Conservation (phyloP, 2,888 invertebrate species). For the Allacma fusca region DNA sequence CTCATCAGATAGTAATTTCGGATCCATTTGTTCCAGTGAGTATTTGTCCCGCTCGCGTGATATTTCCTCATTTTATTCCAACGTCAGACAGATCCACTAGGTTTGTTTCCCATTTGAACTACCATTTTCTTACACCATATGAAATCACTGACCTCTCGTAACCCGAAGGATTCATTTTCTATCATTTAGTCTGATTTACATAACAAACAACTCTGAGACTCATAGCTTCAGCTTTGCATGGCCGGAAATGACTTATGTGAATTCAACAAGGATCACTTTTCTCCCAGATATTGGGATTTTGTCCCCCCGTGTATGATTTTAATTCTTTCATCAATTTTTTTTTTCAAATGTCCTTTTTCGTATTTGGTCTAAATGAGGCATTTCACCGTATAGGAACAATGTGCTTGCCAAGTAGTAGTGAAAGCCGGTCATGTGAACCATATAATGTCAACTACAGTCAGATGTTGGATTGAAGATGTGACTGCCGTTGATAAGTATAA, state of each 20-base stretch:
- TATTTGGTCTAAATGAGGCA: not conserved
- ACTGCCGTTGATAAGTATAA: constrained; percentile 20
- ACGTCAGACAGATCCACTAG: constrained; percentile 52
- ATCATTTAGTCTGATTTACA: constrained; percentile 50
- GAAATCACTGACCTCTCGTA: no score
- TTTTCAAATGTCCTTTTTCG: not conserved
- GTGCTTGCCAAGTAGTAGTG: constrained; percentile 46
- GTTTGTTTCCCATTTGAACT: not conserved
- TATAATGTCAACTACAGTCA: constrained; percentile 25
- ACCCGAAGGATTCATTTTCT: no score
- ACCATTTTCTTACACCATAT: not conserved
- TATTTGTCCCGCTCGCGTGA: constrained; percentile 48
- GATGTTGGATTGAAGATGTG: constrained; percentile 44
- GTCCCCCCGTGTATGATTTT: constrained; percentile 44
- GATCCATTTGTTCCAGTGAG: constrained; percentile 51
- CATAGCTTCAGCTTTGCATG: constrained; percentile 55
- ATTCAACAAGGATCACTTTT: constrained; percentile 56
- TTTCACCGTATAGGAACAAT: constrained; percentile 33
- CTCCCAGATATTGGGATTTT: constrained; percentile 53
- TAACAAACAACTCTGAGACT: constrained; percentile 53
- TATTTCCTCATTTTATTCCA: constrained; percentile 54
- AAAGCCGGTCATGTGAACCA: constrained; percentile 55
- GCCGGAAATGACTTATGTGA: constrained; percentile 51
- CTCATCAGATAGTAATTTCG: constrained; percentile 43
- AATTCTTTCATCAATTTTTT: not conserved